Conservation (phyloP, 2,888 invertebrate genomes). For the Noctua pronuba region DNA sequence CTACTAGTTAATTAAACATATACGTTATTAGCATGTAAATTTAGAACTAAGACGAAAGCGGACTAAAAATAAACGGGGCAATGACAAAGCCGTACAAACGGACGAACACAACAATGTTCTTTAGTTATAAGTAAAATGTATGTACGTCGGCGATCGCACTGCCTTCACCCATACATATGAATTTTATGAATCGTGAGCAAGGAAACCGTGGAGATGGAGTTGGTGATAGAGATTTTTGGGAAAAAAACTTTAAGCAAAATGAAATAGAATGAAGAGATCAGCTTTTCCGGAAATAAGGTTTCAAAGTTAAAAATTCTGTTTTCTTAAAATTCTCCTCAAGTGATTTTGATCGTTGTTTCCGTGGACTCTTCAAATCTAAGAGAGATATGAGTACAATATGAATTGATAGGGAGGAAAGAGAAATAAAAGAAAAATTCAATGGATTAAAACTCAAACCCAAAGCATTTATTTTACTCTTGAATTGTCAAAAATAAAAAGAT, state of each 20-base stretch:
- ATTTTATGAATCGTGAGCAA: constrained; percentile 85
- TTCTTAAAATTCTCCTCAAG: too few relatives aligned
- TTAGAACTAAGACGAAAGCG: constrained; percentile 59
- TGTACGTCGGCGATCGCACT: constrained; percentile 80
- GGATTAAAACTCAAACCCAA: neutral
- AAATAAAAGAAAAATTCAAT: neutral
- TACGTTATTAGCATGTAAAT: constrained; percentile 50
- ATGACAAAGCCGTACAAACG: constrained; percentile 67
- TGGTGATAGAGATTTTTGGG: constrained; percentile 19
- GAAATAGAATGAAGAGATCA: too few relatives aligned
- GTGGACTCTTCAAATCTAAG: neutral
- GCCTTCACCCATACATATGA: constrained; percentile 88
- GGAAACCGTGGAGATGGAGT: constrained; percentile 72
- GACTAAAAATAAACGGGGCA: constrained; percentile 65
- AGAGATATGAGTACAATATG: neutral
- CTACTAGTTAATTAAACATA: constrained; percentile 60
- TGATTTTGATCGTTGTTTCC: too few relatives aligned
- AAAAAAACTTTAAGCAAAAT: neutral
- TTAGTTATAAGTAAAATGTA: constrained; percentile 86
- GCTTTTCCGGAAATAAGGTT: too few relatives aligned
- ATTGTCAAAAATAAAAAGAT: neutral
- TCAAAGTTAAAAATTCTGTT: too few relatives aligned
- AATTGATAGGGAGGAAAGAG: neutral
- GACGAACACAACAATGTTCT: constrained; percentile 79
- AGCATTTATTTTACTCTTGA: neutral